Evolutionary conservation across 30 jellyfish, hydroid and myxozoan species (phyloP).

Genomic region (Aurelia sp.): DNA sequence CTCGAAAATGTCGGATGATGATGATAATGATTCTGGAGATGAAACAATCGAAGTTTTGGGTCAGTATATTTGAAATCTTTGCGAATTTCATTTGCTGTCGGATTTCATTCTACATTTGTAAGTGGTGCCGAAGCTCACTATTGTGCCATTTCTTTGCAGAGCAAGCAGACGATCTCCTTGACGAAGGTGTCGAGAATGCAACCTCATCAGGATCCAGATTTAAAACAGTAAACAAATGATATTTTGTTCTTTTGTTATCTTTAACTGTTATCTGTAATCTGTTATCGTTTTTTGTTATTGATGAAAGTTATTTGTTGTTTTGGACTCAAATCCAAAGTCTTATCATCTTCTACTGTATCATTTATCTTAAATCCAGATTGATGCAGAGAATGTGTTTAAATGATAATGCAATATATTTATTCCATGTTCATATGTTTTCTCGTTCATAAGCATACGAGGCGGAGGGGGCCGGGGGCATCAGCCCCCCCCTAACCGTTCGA

Average conservation of each 20-base stretch:
- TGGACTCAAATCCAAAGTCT: too few species aligned
- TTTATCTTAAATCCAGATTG: too few species aligned
- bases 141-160: neutral
- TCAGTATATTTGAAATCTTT: neutral
- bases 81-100: too few species aligned
- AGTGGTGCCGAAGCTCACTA: too few species aligned
- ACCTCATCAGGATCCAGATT: constrained; percentile 34
- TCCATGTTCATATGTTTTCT: too few species aligned
- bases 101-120: too few species aligned
- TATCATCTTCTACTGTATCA: too few species aligned
- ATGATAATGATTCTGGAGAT: constrained; percentile 52
- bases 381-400: too few species aligned
- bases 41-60: constrained; percentile 62
- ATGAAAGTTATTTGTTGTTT: neutral
- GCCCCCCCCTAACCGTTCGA: too few species aligned
- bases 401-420: too few species aligned
- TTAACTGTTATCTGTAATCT: neutral
- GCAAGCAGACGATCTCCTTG: constrained; percentile 51
- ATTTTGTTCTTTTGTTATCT: neutral
- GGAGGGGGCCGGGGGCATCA: too few species aligned
- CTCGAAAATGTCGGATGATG: constrained; percentile 8
- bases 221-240: neutral
- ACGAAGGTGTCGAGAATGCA: constrained; percentile 52
- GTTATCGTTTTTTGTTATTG: neutral
- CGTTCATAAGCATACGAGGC: too few species aligned